phyloP scores from a whole-genome alignment of 2,113 vertebrate genomes.

The Actenoides lindsayi region DNA sequence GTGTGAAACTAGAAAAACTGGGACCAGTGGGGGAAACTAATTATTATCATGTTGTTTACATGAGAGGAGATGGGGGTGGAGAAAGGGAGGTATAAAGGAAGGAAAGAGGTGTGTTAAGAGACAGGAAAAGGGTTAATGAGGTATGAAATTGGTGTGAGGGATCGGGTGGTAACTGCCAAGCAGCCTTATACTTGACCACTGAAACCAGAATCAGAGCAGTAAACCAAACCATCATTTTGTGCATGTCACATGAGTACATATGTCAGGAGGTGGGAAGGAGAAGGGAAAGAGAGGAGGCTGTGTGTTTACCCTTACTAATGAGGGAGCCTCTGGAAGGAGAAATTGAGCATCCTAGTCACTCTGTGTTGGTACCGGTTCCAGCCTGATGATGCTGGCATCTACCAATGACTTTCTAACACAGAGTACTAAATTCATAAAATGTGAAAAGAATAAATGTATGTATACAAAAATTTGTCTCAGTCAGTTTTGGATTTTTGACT shows the following conservation, averaged over 20 bases:
- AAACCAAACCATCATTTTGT: background rate
- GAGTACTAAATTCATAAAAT: background rate
- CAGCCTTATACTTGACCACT: background rate
- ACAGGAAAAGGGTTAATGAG: background rate
- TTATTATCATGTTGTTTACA: background rate
- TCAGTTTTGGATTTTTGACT: background rate
- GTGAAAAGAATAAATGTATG: background rate
- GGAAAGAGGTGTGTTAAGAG: background rate
- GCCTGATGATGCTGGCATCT: background rate
- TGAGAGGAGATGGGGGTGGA: background rate
- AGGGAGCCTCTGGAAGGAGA: background rate
- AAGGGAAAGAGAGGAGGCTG: background rate
- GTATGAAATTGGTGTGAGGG: fast-evolving
- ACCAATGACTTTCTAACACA: background rate
- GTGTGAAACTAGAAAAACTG: background rate
- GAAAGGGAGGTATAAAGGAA: background rate
- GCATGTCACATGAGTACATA: fast-evolving
- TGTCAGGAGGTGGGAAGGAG: background rate
- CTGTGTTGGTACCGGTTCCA: fast-evolving
- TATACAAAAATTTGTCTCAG: background rate
- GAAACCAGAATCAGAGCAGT: background rate
- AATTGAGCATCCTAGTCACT: background rate
- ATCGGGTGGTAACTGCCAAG: background rate
- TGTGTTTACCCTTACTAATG: fast-evolving
- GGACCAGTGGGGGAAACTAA: background rate